Evolutionary conservation across 1,140 invertebrate genomes (phyloP), one percentile per base, ranked within the genome.

Genomic region (Metopolophium dirhodum): DNA sequence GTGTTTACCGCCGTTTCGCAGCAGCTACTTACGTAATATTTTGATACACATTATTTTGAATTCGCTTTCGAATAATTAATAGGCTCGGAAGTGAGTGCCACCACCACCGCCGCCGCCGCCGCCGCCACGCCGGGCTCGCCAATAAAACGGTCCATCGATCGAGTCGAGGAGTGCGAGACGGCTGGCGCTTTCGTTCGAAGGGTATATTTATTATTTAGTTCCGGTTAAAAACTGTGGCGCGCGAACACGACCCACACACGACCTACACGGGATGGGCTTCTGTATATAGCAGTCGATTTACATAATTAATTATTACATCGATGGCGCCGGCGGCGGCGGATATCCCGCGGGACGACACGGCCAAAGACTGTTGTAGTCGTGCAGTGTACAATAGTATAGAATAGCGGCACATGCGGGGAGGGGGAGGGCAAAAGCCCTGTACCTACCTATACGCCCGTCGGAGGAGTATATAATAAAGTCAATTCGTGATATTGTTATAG

Each of bases 221-320:
- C n/a, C n/a, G 61, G 47, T 82, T 68, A 49, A 91, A 91, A 91
- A 91, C 30, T 83, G 47, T n/a, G 41, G 47, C 47, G 45, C 68
- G 30, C 23, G 45, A 82, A 91, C n/a, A 54, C 51, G 20, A 45
- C 23, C n/a, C 86, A 51, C 61, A 47, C 61, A 41, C 41, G 41
- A 41, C 41, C 41, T 41, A 41, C 41, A 41, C 41, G n/a, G 26
- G 26, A 14, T 20, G 22, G 11, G n/a, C 18, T 18, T 51, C 90
- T 54, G 9, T 11, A 47, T 47, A 49, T 11, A 54, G 14, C 47
- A 82, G 57, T 92, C 47, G 47, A 92, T 92, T 92, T 92, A 35
- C 77, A 92, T 92, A 92, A 92, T 92, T 85, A 92, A 92, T 83
- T 92, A 92, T 37, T 37, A 92, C 77, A 77, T 35, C 54, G 49